Evolutionary conservation across 2,113 vertebrate genomes (phyloP), one percentile per base, ranked within the genome.

Genomic region (Theristicus caerulescens): DNA sequence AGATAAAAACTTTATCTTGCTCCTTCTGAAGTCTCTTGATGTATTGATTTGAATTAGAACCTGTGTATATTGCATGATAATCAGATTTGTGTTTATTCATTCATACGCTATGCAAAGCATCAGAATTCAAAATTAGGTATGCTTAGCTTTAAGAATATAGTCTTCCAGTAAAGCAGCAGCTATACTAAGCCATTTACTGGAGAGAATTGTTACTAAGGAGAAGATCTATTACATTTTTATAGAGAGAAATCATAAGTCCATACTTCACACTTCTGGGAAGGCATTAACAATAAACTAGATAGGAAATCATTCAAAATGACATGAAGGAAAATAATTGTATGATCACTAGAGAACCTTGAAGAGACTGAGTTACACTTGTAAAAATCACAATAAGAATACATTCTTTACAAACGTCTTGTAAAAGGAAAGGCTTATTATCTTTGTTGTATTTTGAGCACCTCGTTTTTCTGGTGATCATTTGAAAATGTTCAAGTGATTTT

Each of bases 201-300:
- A 84, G 26, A 86, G 71, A 91, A 92, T 44, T 90, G 86, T 81
- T 91, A 86, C 65, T 31, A 52, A 74, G 31, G 57, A 86, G 77
- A 86, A 86, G 80, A 96, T 91, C 72, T 44, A 82, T 96, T 87
- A 84, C 49, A 57, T 40, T 94, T 95, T 93, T 95, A 93, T 79
- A 87, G 86, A 79, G 36, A 90, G 47, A 84, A 94, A 93, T 96
- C 72, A 7, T 88, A 85, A 94, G 64, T 93, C 65, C 84, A 74
- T 94, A 91, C 83, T 96, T 93, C 79, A 90, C 74, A 77, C 44
- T 95, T 95, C 80, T 94, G 83, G 82, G 82, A 92, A 96, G 85
- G 72, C 54, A 94, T 93, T 79, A 93, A 88, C 82, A 73, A 83
- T 94, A 97, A 97, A 95, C 79, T 57, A 94, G 90, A 91, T 79